Evolutionary conservation across 2,113 vertebrate genomes (phyloP), one percentile per base, ranked within the genome.

Genomic region (Corythornis vintsioides): DNA sequence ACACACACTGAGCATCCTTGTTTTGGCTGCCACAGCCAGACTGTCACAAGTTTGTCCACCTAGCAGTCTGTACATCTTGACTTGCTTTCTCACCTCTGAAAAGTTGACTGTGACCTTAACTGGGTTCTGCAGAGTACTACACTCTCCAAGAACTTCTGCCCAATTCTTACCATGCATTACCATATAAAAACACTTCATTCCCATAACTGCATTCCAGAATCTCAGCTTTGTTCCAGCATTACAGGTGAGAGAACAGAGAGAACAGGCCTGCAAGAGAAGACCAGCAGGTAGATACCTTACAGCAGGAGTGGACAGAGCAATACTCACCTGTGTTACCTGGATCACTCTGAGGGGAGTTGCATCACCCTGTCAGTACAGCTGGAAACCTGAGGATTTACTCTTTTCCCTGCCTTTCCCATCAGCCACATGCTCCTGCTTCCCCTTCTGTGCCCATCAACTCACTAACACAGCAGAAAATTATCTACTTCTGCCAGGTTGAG

Each of bases 251-350:
- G 9, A 48, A 48, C 13, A 15, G 10, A 43, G 31, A 33, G n/a
- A 8, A 31, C 38, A 70, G 50, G 11, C 31, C 61, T 29, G 29
- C 31, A 56, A 20, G 52, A 45, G 11, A 43, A 73, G 26, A 29
- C 31, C 64, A 35, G 6, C 3, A 24, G 40, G 6, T 40, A 76
- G 24, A 40, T 13, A 40, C 52, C 47, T 61, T 17, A 26, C 29
- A 25, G 33, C 0, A 0, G 31, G 18, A 19, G 4, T 8, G 45
- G 29, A 12, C 17, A 26, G 20, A 75, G 78, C 70, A 64, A 0
- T 0, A 22, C 67, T 84, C 77, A 47, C 26, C 73, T 74, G 59
- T 4, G 0, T 2, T 55, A 10, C 52, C 43, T 9, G 21, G 2
- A 10, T 9, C 16, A 13, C 20, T 5, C 9, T 4, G 14, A 38